Base-by-base conservation (phyloP, 2,113 vertebrate species). In the Columba janthina region DNA sequence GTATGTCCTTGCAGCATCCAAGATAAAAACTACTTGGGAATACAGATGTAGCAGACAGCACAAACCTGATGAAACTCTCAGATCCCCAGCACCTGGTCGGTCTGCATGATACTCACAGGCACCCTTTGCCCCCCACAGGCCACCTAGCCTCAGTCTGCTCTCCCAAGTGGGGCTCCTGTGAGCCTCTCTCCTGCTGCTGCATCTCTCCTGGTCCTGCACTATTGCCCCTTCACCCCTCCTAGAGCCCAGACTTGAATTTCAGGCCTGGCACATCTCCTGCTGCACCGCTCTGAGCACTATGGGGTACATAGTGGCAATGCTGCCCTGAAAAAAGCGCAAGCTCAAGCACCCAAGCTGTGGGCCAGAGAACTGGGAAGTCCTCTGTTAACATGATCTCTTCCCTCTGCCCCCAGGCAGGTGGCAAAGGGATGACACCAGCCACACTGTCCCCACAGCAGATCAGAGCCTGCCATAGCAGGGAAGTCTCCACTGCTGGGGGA, bases 231-330 rank as follows among this genome's bases (percentile, higher is more conserved):
- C 5, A 38, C 5, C 72, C 24, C 48, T 84, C 32, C 25, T 29
- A 51, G 36, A 75, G 21, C 42, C 34, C 61, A 60, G 19, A 28
- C 28, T 44, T 25, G 29, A 88, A 62, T 70, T 80, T 32, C 84
- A 90, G 58, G 57, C 73, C 34, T 34, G 48, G 13, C 5, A 13
- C 19, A 34, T n/a, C 34, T 48, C 50, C 25, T 67, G 73, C 36
- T 46, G 32, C 61, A 25, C 36, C 2, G 3, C 51, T 91, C 24
- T 1, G 1, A 38, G 44, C 26, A 40, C 62, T 6, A 3, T 24
- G 15, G 26, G 62, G 28, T 0, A 1, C 56, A 73, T 0, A 0
- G 60, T 3, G 5, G 38, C 79, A 83, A 57, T 0, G 0, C 28
- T 34, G 48, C 72, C 78, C 53, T 20, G 51, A 56, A 40, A 26